phyloP scores from a whole-genome alignment of 2,113 vertebrate species.

The Petrocephalus zakoni region DNA sequence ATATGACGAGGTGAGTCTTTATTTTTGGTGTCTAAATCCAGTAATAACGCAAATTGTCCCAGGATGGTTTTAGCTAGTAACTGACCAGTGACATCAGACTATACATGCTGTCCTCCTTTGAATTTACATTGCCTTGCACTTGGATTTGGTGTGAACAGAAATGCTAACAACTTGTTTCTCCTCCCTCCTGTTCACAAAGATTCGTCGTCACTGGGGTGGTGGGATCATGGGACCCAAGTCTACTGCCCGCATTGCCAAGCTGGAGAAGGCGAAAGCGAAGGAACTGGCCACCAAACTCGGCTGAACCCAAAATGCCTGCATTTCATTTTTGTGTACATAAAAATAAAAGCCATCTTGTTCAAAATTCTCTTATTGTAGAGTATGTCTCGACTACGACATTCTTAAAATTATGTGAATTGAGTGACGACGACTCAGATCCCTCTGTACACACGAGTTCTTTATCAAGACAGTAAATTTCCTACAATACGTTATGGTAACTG shows the following conservation, averaged over 20 bases:
- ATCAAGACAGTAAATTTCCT: not conserved
- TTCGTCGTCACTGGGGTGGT: conserved; percentile 96
- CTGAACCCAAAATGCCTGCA: conserved; percentile 46
- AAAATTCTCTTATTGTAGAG: not conserved
- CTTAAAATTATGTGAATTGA: not conserved
- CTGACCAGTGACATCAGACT: not conserved
- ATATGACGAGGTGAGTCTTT: conserved; percentile 79
- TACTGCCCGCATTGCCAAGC: conserved; percentile 85
- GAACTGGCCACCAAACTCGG: conserved; percentile 95
- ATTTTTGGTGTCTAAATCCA: not conserved
- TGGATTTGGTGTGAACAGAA: not conserved
- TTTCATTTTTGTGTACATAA: conserved; percentile 61
- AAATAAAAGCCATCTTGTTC: conserved; percentile 44
- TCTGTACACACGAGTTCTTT: not conserved
- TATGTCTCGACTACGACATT: not conserved
- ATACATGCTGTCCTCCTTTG: not conserved
- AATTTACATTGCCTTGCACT: not conserved
- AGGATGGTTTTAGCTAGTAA: not conserved
- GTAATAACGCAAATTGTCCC: not conserved
- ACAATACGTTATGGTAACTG: not conserved
- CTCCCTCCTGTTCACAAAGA: conserved; percentile 56
- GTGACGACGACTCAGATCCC: not conserved
- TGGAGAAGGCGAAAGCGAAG: conserved; percentile 95
- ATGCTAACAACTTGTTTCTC: not conserved
- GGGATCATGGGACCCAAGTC: conserved; percentile 89